Evolutionary conservation across 2,113 vertebrate species (phyloP), one percentile per base, ranked within the genome.

Genomic region (Hippocampus abdominalis): DNA sequence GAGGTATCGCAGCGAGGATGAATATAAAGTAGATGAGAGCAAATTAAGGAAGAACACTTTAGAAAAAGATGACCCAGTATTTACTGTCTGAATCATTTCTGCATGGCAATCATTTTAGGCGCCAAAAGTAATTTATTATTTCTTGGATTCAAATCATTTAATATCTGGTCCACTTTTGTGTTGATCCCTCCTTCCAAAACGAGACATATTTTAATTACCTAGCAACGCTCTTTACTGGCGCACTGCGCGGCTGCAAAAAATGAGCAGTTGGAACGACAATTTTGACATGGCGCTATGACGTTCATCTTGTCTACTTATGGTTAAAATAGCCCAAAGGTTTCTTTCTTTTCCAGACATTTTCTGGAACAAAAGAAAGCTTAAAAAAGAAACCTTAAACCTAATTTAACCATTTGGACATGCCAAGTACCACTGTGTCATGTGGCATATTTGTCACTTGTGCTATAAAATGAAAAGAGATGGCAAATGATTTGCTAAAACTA

Each of bases 21-120:
- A 68, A 64, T 65, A 44, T 68, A 65, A 66, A 78, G 57, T 54
- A 79, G 81, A 69, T 69, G 62, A 66, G 27, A 40, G 60, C 61
- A 75, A 27, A 13, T 66, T 66, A 65, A 56, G 8, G 12, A 64
- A 25, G 71, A 72, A 66, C 73, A 73, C 44, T 66, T 66, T n/a
- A 2, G 16, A 51, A 29, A 48, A 27, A 29, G 27, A 49, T 36
- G 61, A 21, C 64, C 21, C 21, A 21, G 10, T 65, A 29, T 48
- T 66, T 20, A 32, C 29, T 8, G 12, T 16, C 49, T 27, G 57
- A 60, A 4, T 18, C 25, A 32, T 32, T 60, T 60, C 12, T 59
- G 25, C 4, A 59, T 59, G 56, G n/a, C 25, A 27, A 25, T 60
- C 57, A 29, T 29, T 66, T 29, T 53, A 8, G 1, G 44, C 63